phyloP scores from a whole-genome alignment of 2,113 vertebrate genomes.

The Setophaga kirtlandii region DNA sequence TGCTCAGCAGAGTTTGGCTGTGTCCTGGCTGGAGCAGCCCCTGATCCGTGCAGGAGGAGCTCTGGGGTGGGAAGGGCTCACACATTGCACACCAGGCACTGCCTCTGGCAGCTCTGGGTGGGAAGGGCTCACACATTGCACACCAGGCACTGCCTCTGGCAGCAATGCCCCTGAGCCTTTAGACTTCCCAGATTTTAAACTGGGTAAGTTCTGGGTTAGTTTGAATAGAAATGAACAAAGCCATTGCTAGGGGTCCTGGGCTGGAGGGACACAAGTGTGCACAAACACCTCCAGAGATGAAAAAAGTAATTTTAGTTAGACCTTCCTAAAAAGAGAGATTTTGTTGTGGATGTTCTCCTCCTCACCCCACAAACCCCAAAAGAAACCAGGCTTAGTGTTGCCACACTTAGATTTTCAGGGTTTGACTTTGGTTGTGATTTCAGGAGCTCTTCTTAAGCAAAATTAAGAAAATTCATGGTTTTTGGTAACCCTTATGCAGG shows the following conservation, averaged over 20 bases:
- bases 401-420: neutral
- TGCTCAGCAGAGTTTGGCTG: neutral
- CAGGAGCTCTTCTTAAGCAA: neutral
- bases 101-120: neutral
- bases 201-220: neutral
- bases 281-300: neutral
- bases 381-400: neutral
- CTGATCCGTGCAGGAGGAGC: neutral
- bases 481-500: neutral
- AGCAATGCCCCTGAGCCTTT: neutral
- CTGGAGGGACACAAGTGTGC: neutral
- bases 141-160: neutral
- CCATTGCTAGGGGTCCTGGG: neutral
- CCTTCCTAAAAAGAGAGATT: neutral
- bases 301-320: neutral
- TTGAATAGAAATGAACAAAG: neutral
- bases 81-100: neutral
- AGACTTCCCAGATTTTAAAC: neutral
- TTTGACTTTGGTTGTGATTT: neutral
- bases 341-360: neutral
- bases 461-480: neutral
- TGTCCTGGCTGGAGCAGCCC: neutral
- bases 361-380: neutral
- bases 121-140: neutral
- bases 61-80: neutral